Evolutionary conservation across 1,140 invertebrate genomes (phyloP).

Genomic region (Scaptomyza montana): DNA sequence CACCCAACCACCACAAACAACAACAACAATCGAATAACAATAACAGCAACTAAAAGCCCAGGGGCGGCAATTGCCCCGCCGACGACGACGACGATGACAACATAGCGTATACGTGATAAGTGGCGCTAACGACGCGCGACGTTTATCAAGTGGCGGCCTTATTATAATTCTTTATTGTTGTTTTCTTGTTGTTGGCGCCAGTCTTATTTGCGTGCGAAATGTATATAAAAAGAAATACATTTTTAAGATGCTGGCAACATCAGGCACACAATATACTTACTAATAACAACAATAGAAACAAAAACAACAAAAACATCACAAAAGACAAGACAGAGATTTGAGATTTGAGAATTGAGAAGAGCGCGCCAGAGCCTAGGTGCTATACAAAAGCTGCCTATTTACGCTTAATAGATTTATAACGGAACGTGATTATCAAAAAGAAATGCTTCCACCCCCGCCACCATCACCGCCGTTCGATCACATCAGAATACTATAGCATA

Average conservation of each 20-base stretch:
- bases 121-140: constrained; percentile 78
- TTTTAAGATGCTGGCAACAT: constrained; percentile 56
- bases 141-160: constrained; percentile 71
- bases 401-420: constrained; percentile 34
- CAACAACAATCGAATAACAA: too few relatives aligned
- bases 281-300: constrained; percentile 16
- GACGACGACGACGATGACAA: constrained; percentile 15
- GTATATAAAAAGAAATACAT: constrained; percentile 3
- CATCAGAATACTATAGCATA: neutral
- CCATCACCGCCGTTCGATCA: too few relatives aligned
- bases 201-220: constrained; percentile 80
- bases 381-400: constrained; percentile 40
- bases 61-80: constrained; percentile 37
- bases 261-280: too few relatives aligned
- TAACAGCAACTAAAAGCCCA: neutral
- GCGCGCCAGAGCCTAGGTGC: neutral
- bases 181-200: constrained; percentile 63
- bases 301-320: constrained; percentile 14
- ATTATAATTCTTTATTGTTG: constrained; percentile 34
- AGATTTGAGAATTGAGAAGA: too few relatives aligned
- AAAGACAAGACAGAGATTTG: constrained; percentile 33
- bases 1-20: neutral
- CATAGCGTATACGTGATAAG: constrained; percentile 81
- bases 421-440: constrained; percentile 15
- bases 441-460: neutral